Base-by-base conservation (phyloP, 1,140 invertebrate genomes). In the Sminthurides bifidus region DNA sequence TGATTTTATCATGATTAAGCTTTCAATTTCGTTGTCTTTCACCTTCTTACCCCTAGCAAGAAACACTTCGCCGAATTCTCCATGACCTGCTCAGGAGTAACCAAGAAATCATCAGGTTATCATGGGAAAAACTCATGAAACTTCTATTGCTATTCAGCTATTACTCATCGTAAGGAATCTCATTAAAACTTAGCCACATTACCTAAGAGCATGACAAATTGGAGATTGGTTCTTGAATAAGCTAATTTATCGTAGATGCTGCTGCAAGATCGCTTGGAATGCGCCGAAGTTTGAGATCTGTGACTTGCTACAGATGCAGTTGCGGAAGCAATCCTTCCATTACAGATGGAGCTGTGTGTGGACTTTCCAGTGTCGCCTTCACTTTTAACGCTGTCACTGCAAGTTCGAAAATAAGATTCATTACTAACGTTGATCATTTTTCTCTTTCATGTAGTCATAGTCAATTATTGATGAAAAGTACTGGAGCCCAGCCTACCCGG, bases 21-120 rank as follows among this genome's bases (percentile, higher is more conserved):
- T 62, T 31, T 78, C 76, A 12, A 61, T 66, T 53, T 73, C 71
- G 27, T 62, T 66, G n/a, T 70, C 68, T 17, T 67, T 50, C 5
- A 75, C 66, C 15, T 67, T 68, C 58, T 71, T 68, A 6, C 76
- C 76, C 68, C 82, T 85, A 0, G 83, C 83, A 5, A 92, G 72
- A 66, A 86, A 83, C 1, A 94, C 81, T 66, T 94, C 90, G 0
- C 92, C 91, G 67, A 91, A 93, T 65, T 91, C 83, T 8, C 90
- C 89, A 30, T 87, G 82, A 29, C 91, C 87, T 77, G 33, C 33
- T 8, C 12, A 49, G 21, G 46, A 19, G 27, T 8, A 49, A 21
- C 33, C 17, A 17, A 37, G n/a, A n/a, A n/a, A 53, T 6, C 54
- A 60, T 51, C 24, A 54, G 43, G 12, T 41, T 2, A 43, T 2